phyloP scores from a whole-genome alignment of 2,888 invertebrate genomes.

The Cartodere bifasciata region DNA sequence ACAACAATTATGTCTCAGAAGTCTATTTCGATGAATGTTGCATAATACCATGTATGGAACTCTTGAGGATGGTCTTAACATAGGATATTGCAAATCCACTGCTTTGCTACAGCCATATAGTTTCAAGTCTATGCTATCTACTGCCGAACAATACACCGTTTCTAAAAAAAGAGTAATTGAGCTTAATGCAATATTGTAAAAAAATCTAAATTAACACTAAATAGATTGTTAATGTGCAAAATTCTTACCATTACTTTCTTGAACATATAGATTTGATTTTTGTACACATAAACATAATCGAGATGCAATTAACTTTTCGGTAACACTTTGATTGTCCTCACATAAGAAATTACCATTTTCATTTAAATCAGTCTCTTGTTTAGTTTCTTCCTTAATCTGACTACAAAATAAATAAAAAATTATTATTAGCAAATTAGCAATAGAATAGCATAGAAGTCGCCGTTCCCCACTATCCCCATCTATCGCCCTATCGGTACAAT shows the following conservation, averaged over 20 bases:
- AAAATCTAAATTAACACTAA: too few species aligned
- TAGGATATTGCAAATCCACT: slow-evolving; percentile 41
- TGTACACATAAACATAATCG: slow-evolving; percentile 27
- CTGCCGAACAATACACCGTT: slow-evolving; percentile 58
- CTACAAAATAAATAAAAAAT: too few species aligned
- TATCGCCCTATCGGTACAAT: too few species aligned
- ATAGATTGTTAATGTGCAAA: slow-evolving; percentile 5
- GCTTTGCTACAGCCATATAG: slow-evolving; percentile 72
- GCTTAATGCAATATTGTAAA: too few species aligned
- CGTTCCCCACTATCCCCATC: too few species aligned
- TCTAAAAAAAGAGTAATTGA: too few species aligned
- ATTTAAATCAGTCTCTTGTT: too few species aligned
- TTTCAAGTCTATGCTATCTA: slow-evolving; percentile 61
- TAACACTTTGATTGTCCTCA: slow-evolving; percentile 11
- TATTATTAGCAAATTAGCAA: too few species aligned
- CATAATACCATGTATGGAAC: slow-evolving; percentile 74
- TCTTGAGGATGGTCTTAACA: slow-evolving; percentile 56
- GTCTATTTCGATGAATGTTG: slow-evolving; percentile 59
- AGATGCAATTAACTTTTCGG: slow-evolving; percentile 21
- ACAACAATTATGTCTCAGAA: slow-evolving; percentile 76
- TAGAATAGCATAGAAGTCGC: too few species aligned
- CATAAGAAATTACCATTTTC: too few species aligned
- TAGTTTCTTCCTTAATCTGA: too few species aligned
- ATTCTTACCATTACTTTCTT: slow-evolving; percentile 20
- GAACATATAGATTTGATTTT: slow-evolving; percentile 23